phyloP scores from a whole-genome alignment of 1,140 invertebrate genomes.

The Nasonia longicornis region DNA sequence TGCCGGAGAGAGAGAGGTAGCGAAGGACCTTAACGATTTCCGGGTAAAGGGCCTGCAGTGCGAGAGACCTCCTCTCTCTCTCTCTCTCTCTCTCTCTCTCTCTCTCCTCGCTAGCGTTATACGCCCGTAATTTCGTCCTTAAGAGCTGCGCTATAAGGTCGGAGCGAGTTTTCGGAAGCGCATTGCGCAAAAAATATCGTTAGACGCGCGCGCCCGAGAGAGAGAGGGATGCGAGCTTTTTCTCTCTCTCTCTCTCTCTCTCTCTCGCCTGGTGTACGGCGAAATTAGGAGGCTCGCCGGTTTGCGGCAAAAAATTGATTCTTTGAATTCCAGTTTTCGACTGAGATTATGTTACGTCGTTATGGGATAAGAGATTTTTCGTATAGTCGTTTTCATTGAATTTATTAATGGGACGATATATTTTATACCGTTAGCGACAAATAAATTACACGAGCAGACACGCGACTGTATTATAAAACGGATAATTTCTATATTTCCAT shows the following conservation, averaged over 20 bases:
- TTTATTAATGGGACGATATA: conserved; percentile 9
- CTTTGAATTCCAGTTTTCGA: conserved; percentile 16
- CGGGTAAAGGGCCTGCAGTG: conserved; percentile 50
- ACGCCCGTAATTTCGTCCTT: conserved; percentile 41
- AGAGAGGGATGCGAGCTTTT: neutral
- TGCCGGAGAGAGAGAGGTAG: conserved; percentile 5
- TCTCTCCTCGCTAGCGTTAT: neutral
- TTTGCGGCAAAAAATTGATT: conserved; percentile 16
- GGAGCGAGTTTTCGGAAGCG: conserved; percentile 46
- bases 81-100: too few relatives aligned
- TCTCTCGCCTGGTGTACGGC: neutral
- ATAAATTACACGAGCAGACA: neutral
- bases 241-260: neutral
- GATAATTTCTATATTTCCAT: conserved; percentile 39
- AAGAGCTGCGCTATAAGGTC: conserved; percentile 35
- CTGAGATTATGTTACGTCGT: neutral
- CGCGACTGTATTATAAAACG: conserved; percentile 22
- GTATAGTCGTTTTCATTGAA: too few relatives aligned
- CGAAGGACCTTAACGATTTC: conserved; percentile 56
- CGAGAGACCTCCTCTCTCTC: neutral
- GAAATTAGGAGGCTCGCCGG: conserved; percentile 7
- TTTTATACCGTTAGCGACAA: neutral
- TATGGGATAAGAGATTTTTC: neutral
- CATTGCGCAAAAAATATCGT: conserved; percentile 46
- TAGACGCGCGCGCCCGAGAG: neutral